Percentiles rank a stretch among this genome's conserved stretches.
These are phyloP conservation scores for Orchestia grillus DNA, from an alignment of 1,140 invertebrate species.

Conservation along the genomic window DNA sequence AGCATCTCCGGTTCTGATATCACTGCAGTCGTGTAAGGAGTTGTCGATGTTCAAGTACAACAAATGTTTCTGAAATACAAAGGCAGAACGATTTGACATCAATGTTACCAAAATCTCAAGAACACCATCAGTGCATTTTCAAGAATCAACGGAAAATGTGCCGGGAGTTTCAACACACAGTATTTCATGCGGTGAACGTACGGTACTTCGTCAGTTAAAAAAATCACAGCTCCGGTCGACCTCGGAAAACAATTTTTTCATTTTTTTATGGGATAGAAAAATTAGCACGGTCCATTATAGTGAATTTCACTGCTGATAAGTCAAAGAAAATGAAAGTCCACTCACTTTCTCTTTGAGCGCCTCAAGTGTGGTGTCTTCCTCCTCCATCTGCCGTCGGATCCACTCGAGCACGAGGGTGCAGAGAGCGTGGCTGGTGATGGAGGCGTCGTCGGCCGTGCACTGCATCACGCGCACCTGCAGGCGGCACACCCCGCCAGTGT, in stretches of 20 bases:
- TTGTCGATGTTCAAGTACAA: conserved; percentile 83
- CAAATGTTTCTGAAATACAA: conserved; percentile 78
- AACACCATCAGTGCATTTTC: background rate
- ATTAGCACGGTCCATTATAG: too few relatives aligned
- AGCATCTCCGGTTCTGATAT: conserved; percentile 78
- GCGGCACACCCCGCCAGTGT: conserved; percentile 77
- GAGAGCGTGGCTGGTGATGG: conserved; percentile 76
- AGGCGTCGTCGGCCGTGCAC: conserved; percentile 76
- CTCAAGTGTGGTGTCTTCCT: conserved; percentile 73
- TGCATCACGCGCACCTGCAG: conserved; percentile 79
- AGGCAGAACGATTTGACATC: background rate
- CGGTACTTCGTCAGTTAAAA: background rate
- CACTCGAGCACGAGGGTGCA: conserved; percentile 80
- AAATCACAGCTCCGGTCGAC: background rate
- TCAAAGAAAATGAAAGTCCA: too few relatives aligned
- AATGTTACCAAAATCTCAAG: background rate
- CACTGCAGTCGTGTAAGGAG: conserved; percentile 83
- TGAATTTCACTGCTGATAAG: too few relatives aligned
- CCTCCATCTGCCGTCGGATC: conserved; percentile 76
- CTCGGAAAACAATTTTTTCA: background rate
- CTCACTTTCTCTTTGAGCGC: conserved; percentile 72
- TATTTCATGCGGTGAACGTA: background rate
- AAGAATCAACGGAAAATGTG: background rate
- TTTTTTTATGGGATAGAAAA: too few relatives aligned
- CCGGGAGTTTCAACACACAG: background rate